Base-by-base conservation (phyloP, 2,113 vertebrate genomes). In the Morone chrysops region DNA sequence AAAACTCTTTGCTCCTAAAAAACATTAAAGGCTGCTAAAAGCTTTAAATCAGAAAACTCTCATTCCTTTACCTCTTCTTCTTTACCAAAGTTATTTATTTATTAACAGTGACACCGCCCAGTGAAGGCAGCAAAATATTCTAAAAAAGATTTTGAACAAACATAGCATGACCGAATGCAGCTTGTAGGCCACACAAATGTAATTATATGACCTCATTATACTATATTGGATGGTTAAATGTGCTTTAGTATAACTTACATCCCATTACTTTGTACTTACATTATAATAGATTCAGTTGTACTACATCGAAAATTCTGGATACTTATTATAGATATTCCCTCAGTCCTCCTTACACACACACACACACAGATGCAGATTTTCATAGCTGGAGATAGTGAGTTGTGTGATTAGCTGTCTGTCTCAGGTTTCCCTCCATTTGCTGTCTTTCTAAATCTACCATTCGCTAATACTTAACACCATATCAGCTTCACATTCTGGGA, bases 381-480 rank as follows among this genome's bases (percentile, higher is more conserved):
- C 63, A 76, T 67, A 57, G 82, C 81, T 69, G 69, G 25, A 80
- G 73, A 82, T 54, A 66, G 54, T 1, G 25, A 36, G 63, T 40
- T 75, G 65, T 73, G 84, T 18, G 89, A 88, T 89, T 83, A 94
- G 54, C 80, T 70, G 87, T n/a, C 43, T 4, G n/a, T 92, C 87
- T 94, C 89, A 10, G 54, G 90, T 93, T 92, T 87, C 92, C 75
- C 76, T 51, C 78, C 77, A 76, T 90, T 90, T 89, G 90, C 85
- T 12, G 62, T 90, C 87, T 81, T 90, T 91, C 90, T 92, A 94
- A 90, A 93, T 90, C 61, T 25, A 91, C 66, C 88, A 67, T 90
- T 89, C 75, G 91, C 87, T 92, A 93, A 94, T 80, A 84, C 93
- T 70, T 83, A 70, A 87, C 90, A 90, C 87, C 57, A 56, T 81